Evolutionary conservation across 2,113 vertebrate genomes (phyloP).

Genomic region (Engraulis encrasicolus): DNA sequence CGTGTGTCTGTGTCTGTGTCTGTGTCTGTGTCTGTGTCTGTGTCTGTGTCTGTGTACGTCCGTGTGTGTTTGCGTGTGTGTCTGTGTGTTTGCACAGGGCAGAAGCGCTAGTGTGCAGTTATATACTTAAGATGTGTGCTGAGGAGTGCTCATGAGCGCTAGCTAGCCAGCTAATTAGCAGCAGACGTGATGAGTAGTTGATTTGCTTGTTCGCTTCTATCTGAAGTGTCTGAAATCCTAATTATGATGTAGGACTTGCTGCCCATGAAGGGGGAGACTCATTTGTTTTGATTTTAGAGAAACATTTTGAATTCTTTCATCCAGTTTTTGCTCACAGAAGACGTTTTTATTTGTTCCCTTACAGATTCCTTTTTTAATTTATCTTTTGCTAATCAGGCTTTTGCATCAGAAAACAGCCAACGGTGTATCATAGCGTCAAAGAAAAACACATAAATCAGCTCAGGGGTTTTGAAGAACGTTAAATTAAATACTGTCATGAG

Average conservation of each 20-base stretch:
- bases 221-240: conserved; percentile 36
- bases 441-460: neutral
- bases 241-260: conserved; percentile 35
- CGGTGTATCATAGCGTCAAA: neutral
- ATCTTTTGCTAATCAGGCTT: neutral
- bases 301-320: conserved; percentile 9
- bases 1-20: too few relatives aligned
- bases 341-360: neutral
- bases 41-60: too few relatives aligned
- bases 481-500: neutral
- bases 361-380: neutral
- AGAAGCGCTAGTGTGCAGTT: neutral
- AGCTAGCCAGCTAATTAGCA: conserved; percentile 55
- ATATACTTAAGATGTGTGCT: neutral
- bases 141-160: conserved; percentile 28
- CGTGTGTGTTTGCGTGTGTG: too few relatives aligned
- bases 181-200: conserved; percentile 40
- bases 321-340: too few relatives aligned
- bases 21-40: too few relatives aligned
- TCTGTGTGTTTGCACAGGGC: neutral
- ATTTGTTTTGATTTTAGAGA: conserved; percentile 34
- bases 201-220: conserved; percentile 39
- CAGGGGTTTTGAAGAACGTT: neutral
- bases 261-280: conserved; percentile 7
- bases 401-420: neutral